Evolutionary conservation across 2,113 vertebrate species (phyloP).

Genomic region (Sturnus vulgaris): DNA sequence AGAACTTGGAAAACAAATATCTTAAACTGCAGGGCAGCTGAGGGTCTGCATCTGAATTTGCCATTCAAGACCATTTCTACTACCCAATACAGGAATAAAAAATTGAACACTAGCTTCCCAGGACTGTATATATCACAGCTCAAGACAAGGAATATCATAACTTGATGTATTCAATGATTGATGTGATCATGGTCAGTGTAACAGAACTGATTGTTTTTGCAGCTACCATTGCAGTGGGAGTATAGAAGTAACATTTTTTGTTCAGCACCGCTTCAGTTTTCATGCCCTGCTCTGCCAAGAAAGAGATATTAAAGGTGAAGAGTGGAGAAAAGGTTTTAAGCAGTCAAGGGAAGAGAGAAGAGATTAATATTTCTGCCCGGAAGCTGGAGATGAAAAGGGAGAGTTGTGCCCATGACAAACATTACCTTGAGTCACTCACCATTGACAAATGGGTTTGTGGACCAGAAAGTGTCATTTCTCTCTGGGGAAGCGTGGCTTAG

Average conservation of each 20-base stretch:
- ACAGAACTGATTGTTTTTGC: background rate
- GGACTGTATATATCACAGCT: background rate
- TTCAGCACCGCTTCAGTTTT: background rate
- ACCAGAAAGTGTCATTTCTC: background rate
- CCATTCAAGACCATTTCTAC: background rate
- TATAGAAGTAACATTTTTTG: background rate
- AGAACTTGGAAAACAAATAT: background rate
- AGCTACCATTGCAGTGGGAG: background rate
- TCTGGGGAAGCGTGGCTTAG: background rate
- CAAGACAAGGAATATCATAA: background rate
- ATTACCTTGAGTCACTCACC: background rate
- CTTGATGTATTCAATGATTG: background rate
- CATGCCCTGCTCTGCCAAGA: background rate
- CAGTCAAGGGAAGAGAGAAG: slow-evolving; percentile 9
- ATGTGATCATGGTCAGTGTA: background rate
- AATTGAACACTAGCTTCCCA: background rate
- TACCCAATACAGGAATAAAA: background rate
- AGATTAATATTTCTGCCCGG: slow-evolving; percentile 29
- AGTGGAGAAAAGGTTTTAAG: slow-evolving; percentile 1
- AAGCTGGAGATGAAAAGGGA: background rate
- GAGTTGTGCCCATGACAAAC: background rate
- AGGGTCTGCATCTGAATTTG: background rate
- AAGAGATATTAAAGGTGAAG: slow-evolving; percentile 40
- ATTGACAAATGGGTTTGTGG: background rate
- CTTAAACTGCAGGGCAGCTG: background rate